Conservation (phyloP, 2,797 vertebrate species). For the Danio jaintianensis region DNA sequence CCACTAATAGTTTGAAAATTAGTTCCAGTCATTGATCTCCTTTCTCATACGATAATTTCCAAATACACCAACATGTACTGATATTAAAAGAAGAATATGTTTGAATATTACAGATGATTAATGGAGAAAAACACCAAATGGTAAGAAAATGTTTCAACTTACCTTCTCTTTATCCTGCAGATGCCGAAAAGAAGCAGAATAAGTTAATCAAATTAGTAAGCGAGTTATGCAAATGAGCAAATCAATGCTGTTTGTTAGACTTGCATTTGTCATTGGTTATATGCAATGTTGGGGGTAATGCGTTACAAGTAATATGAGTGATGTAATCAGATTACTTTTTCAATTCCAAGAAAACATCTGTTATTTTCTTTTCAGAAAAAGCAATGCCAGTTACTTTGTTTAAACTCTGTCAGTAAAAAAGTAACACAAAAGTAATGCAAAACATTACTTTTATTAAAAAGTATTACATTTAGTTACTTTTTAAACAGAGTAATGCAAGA, state of each 20-base stretch:
- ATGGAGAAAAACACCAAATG: neutral
- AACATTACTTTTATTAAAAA: too few species aligned
- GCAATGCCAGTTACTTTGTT: too few species aligned
- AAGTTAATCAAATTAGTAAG: neutral
- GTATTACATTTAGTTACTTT: too few species aligned
- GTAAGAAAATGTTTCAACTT: neutral
- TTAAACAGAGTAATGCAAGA: too few species aligned
- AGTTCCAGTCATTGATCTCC: neutral
- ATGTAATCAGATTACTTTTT: too few species aligned
- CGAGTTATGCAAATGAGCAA: neutral
- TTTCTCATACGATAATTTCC: neutral
- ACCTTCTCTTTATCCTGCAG: constrained; percentile 79
- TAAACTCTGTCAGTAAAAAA: too few species aligned
- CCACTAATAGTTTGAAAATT: neutral
- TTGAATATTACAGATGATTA: neutral
- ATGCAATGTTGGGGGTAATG: too few species aligned
- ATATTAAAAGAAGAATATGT: neutral
- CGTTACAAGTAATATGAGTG: too few species aligned
- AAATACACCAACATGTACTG: neutral
- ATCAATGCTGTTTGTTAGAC: constrained; percentile 3
- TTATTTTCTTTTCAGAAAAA: too few species aligned
- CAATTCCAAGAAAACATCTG: too few species aligned
- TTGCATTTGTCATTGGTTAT: neutral
- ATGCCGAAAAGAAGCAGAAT: constrained; percentile 61
- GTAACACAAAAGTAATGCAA: too few species aligned